Evolutionary conservation across 2,113 vertebrate species (phyloP), one percentile per base, ranked within the genome.

Genomic region (Gallinago media): DNA sequence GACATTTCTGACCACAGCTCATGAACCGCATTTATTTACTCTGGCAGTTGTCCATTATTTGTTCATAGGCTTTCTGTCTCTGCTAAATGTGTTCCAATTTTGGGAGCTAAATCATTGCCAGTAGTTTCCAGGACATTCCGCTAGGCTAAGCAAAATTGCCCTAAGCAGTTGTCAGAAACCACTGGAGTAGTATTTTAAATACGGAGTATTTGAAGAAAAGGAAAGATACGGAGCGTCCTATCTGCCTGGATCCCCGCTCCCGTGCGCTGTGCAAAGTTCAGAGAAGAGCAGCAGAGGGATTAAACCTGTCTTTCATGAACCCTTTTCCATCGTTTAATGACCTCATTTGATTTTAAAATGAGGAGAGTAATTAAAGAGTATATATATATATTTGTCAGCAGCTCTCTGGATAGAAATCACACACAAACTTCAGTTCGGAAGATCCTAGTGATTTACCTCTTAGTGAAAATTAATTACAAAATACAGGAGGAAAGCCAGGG

Each of bases 51-150:
- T 98, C 98, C 98, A 99, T 99, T 98, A 99, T 99, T 99, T 99
- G 99, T 99, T 99, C 99, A 99, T 98, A 99, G 98, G 98, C 98
- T 99, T 99, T 99, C 99, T 99, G 99, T 99, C 99, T 99, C 98
- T 98, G 98, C 98, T 98, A 99, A 99, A 99, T 98, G 98, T 97
- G 98, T 99, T 99, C 99, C 98, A 99, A 98, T 99, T 98, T 98
- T 97, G 97, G 98, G 98, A 98, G 96, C 97, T 98, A 98, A 98
- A 97, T 91, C 97, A 96, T 97, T 99, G 99, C 99, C 98, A 99
- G 98, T 98, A 98, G 98, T 99, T 99, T 99, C 99, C 99, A 99
- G 98, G 98, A 98, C 98, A 98, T 99, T 99, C 98, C 98, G 98
- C 99, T 99, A 98, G 98, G 98, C 98, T 98, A 99, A 99, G 99